phyloP scores from a whole-genome alignment of 1,140 invertebrate species.

The Drosophila melanica region DNA sequence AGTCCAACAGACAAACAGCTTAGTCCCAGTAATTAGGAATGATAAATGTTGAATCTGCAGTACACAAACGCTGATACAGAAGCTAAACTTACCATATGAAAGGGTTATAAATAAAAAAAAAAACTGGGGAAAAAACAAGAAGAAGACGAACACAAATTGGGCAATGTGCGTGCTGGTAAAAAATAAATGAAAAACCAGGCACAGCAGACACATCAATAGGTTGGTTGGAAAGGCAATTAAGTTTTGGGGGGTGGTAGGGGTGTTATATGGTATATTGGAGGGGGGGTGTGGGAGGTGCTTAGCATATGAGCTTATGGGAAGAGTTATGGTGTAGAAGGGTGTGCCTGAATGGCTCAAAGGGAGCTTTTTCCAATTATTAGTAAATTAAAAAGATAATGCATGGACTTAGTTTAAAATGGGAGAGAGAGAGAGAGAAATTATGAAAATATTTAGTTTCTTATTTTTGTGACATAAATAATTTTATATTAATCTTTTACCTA shows the following conservation, averaged over 20 bases:
- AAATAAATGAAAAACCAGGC: constrained; percentile 23
- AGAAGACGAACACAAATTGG: constrained; percentile 10
- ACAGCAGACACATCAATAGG: constrained; percentile 18
- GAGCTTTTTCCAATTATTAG: background rate
- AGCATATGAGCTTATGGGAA: background rate
- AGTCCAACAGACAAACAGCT: constrained; percentile 56
- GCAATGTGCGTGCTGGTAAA: constrained; percentile 28
- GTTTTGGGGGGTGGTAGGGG: background rate
- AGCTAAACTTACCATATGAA: constrained; percentile 39
- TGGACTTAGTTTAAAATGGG: too few species aligned
- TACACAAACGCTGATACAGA: constrained; percentile 20
- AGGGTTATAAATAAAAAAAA: constrained; percentile 68
- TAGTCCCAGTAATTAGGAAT: constrained; percentile 75
- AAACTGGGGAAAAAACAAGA: constrained; percentile 1
- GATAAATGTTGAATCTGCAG: constrained; percentile 61
- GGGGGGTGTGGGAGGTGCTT: background rate
- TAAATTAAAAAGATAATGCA: too few species aligned
- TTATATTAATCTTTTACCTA: too few species aligned
- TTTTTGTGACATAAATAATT: too few species aligned
- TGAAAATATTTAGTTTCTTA: too few species aligned
- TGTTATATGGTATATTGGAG: background rate
- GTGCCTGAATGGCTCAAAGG: background rate
- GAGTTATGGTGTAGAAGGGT: constrained; percentile 1
- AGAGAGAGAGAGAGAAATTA: too few species aligned
- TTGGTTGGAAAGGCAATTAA: constrained; percentile 35